These are phyloP conservation scores for Anguilla megastoma DNA, from an alignment of 2,797 vertebrate genomes.

Conservation along the genomic window DNA sequence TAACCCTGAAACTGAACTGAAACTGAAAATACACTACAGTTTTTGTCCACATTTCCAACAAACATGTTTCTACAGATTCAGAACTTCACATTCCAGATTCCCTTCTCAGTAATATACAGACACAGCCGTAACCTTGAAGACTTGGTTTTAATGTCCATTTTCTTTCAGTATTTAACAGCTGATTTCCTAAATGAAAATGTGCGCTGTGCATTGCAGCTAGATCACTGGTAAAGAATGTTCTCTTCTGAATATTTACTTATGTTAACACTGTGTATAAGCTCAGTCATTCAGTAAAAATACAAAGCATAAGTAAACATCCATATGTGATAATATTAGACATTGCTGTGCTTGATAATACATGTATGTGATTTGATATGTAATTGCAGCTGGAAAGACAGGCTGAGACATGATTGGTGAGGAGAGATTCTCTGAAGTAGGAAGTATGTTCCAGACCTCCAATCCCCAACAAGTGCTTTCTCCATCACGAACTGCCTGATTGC, in stretches of 20 bases:
- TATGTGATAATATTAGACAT: neutral
- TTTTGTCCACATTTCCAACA: neutral
- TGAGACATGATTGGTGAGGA: neutral
- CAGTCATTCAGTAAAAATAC: neutral
- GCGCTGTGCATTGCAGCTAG: neutral
- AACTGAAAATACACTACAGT: no score
- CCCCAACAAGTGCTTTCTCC: neutral
- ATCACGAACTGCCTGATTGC: neutral
- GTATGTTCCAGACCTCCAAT: neutral
- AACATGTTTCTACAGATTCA: neutral
- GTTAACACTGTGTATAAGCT: neutral
- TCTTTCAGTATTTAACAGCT: neutral
- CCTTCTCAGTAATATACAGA: neutral
- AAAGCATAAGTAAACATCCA: neutral
- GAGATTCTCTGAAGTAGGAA: neutral
- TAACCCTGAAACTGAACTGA: neutral
- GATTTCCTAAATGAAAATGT: neutral
- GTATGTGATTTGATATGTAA: neutral
- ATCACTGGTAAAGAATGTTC: neutral
- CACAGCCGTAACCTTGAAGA: neutral
- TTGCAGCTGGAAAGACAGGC: neutral
- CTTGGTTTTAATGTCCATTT: neutral
- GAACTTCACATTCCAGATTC: neutral
- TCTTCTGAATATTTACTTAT: neutral
- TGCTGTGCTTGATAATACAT: neutral